Conservation (phyloP, 2,797 vertebrate species). For the Numenius phaeopus region DNA sequence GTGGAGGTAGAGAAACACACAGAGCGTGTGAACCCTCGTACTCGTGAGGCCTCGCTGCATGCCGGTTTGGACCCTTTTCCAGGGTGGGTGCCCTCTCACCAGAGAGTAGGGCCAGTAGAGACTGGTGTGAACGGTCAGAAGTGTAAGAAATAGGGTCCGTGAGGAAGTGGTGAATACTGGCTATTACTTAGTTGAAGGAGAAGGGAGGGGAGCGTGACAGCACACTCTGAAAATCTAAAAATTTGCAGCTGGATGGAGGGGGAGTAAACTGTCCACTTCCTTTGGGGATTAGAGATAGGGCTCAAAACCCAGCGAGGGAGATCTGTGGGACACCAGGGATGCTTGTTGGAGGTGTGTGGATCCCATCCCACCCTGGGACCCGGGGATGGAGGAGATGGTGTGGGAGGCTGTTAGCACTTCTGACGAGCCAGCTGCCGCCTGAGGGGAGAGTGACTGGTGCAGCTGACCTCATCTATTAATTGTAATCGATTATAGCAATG, state of each 20-base stretch:
- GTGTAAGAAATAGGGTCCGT: not conserved
- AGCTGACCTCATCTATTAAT: not conserved
- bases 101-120: not conserved
- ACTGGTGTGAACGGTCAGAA: not conserved
- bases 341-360: not conserved
- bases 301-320: rapidly evolving
- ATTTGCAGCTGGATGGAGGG: not conserved
- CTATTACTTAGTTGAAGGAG: not conserved
- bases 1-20: not conserved
- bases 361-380: not conserved
- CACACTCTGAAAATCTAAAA: not conserved
- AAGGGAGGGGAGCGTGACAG: not conserved
- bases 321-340: rapidly evolving
- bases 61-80: not conserved
- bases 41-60: not conserved
- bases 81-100: rapidly evolving
- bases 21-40: rapidly evolving
- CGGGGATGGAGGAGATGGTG: not conserved
- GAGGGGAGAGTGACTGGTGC: not conserved
- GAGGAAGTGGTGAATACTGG: rapidly evolving
- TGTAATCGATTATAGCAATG: not conserved
- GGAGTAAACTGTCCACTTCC: not conserved
- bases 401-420: not conserved
- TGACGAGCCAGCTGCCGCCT: not conserved
- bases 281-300: not conserved